Evolutionary conservation across 1,140 invertebrate genomes (phyloP).

Genomic region (Microplitis demolitor): DNA sequence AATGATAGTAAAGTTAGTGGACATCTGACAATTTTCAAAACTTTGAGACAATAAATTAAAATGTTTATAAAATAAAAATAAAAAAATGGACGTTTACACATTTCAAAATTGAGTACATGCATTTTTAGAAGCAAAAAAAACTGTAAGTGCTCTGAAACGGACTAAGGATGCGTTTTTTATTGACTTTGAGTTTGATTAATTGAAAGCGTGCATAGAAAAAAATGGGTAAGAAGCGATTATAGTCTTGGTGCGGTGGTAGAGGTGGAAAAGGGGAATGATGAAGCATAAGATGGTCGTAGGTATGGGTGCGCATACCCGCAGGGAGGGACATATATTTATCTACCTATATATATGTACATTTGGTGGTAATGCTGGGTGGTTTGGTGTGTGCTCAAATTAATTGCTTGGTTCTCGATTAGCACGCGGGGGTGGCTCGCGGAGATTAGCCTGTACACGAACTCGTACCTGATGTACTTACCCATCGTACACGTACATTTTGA

Average conservation of each 20-base stretch:
- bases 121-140: too few species aligned
- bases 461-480: background rate
- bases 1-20: too few species aligned
- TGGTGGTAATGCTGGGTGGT: slow-evolving; percentile 13
- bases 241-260: background rate
- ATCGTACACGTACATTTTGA: background rate
- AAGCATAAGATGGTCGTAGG: background rate
- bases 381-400: slow-evolving; percentile 46
- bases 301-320: background rate
- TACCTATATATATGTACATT: background rate
- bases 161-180: too few species aligned
- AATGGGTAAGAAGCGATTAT: too few species aligned
- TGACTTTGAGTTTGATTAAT: too few species aligned
- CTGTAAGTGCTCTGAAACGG: too few species aligned
- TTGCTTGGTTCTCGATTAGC: slow-evolving; percentile 48
- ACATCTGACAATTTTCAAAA: too few species aligned
- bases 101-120: too few species aligned
- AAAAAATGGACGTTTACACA: too few species aligned
- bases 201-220: too few species aligned
- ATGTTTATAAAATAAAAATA: too few species aligned
- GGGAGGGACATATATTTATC: background rate
- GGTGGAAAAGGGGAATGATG: background rate
- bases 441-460: slow-evolving; percentile 42
- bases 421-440: slow-evolving; percentile 34
- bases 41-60: too few species aligned